Evolutionary conservation across 2,888 invertebrate genomes (phyloP).

Genomic region (Trachelus tabidus): DNA sequence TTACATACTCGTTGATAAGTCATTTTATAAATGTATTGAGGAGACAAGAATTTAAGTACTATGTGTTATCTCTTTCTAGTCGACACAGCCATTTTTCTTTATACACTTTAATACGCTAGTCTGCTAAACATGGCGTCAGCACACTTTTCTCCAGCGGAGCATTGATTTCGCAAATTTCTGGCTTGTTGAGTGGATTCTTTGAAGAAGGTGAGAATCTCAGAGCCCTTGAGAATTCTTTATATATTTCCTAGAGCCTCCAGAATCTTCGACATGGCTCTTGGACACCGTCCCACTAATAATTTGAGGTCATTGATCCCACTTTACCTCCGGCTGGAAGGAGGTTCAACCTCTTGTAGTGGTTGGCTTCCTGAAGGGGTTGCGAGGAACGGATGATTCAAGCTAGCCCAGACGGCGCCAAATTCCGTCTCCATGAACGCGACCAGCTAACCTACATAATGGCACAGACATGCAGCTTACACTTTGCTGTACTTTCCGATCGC

Average conservation of each 20-base stretch:
- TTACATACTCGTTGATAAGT: not conserved
- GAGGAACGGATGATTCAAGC: conserved; percentile 29
- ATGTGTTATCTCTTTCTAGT: not conserved
- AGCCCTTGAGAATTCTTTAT: not conserved
- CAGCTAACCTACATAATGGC: not conserved
- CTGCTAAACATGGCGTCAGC: not conserved
- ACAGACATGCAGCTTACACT: not conserved
- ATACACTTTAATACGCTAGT: not conserved
- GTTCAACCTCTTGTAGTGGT: not conserved
- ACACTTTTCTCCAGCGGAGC: not conserved
- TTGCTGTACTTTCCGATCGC: not conserved
- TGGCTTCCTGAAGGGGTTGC: conserved; percentile 30
- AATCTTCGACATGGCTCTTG: not conserved
- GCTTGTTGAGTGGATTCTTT: not conserved
- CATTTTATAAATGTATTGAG: not conserved
- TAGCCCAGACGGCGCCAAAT: conserved; percentile 42
- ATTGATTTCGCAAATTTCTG: not conserved
- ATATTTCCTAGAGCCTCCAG: not conserved
- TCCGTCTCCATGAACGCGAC: conserved; percentile 38
- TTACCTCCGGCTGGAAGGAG: not conserved
- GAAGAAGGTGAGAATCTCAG: not conserved
- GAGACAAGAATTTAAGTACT: not conserved
- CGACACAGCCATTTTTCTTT: not conserved
- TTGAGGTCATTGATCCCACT: conserved; percentile 36
- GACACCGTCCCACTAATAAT: not conserved